Evolutionary conservation across 1,140 invertebrate genomes (phyloP).

Genomic region (Meloidogyne exigua): DNA sequence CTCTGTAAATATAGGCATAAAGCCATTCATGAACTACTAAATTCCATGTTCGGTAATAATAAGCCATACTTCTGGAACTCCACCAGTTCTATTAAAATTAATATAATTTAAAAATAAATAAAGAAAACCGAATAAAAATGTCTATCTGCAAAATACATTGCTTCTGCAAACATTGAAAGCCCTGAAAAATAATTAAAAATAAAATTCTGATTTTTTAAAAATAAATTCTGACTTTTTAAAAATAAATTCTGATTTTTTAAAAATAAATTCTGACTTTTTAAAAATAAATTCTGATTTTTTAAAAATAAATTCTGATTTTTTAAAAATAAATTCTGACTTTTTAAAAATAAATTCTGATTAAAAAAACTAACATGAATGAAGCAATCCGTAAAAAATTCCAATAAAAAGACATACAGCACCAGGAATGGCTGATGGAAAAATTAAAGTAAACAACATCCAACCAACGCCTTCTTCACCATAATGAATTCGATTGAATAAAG

Average conservation of each 20-base stretch:
- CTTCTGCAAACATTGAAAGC: slow-evolving; percentile 58
- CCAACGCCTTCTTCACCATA: slow-evolving; percentile 28
- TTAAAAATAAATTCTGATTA: not conserved
- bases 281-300: no score
- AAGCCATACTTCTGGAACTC: slow-evolving; percentile 78
- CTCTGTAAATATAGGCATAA: slow-evolving; percentile 84
- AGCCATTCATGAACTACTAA: slow-evolving; percentile 85
- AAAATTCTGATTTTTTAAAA: not conserved
- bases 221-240: no score
- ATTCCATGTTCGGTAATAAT: slow-evolving; percentile 89
- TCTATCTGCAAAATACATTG: slow-evolving; percentile 57
- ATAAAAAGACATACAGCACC: slow-evolving; percentile 54
- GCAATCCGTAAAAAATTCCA: slow-evolving; percentile 58
- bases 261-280: no score
- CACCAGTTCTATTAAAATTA: slow-evolving; percentile 80
- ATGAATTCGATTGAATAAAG: slow-evolving; percentile 38
- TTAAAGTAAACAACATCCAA: slow-evolving; percentile 35
- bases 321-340: slow-evolving; percentile 26
- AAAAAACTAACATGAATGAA: slow-evolving; percentile 47
- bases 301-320: no score
- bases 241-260: no score
- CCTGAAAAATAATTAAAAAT: slow-evolving; percentile 19
- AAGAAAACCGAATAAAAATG: slow-evolving; percentile 53
- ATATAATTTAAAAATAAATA: not conserved
- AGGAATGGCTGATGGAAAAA: slow-evolving; percentile 59